Evolutionary conservation across 35 echinoderm and acorn worm genomes (phyloP).

Genomic region (Apostichopus japonicus): DNA sequence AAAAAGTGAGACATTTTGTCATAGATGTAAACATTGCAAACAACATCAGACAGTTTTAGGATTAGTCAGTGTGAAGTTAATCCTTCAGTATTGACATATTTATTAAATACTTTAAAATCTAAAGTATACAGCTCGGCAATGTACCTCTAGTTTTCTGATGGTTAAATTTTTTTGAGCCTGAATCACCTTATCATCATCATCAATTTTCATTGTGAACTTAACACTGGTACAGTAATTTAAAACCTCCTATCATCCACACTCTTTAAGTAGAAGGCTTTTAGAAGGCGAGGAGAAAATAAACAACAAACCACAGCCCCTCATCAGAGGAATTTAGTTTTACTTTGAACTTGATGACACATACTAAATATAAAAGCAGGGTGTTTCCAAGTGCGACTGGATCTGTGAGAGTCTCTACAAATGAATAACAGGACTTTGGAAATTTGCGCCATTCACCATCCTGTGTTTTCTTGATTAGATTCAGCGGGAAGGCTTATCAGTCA

Average conservation of each 20-base stretch:
- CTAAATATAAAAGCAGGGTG: neutral
- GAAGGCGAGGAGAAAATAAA: no score
- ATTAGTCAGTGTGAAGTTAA: constrained; percentile 4
- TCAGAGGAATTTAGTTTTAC: neutral
- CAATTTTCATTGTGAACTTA: no score
- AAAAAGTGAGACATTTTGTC: no score
- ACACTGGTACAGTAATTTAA: no score
- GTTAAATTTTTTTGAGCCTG: neutral
- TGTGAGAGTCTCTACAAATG: neutral
- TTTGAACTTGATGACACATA: neutral
- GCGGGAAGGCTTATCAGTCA: no score
- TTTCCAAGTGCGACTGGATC: no score
- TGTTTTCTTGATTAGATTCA: neutral
- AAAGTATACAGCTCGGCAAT: no score
- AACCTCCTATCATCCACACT: no score
- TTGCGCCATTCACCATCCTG: neutral
- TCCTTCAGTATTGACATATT: neutral
- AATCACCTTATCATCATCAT: neutral
- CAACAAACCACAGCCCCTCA: neutral
- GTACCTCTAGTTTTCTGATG: neutral
- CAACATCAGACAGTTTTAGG: neutral
- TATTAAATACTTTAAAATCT: neutral
- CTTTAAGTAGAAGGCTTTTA: no score
- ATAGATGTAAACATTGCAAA: neutral
- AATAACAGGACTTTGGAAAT: neutral